phyloP scores from a whole-genome alignment of 2,888 invertebrate species.

The Dendrolimus houi region DNA sequence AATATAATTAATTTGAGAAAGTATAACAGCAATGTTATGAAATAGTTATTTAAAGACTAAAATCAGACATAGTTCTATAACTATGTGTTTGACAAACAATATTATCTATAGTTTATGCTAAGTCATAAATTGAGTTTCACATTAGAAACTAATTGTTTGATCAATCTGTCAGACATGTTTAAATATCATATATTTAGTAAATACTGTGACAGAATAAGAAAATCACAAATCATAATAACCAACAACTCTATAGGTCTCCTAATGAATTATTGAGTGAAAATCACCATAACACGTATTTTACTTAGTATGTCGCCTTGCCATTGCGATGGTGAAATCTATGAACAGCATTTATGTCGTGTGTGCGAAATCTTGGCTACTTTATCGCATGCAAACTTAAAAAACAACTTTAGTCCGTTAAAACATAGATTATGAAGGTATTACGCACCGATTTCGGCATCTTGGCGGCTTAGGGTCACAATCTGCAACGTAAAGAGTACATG shows the following conservation, averaged over 20 bases:
- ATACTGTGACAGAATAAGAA: too few species aligned
- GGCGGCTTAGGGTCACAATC: constrained; percentile 69
- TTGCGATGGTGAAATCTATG: constrained; percentile 7
- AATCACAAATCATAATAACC: too few species aligned
- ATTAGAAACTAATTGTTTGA: background rate
- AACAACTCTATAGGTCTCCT: too few species aligned
- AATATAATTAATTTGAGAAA: background rate
- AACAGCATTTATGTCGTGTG: background rate
- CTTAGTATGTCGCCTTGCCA: constrained; percentile 1
- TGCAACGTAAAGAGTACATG: constrained; percentile 50
- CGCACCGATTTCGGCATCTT: constrained; percentile 82
- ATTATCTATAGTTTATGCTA: too few species aligned
- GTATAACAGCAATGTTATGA: background rate
- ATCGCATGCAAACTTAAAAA: background rate
- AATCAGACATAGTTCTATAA: background rate
- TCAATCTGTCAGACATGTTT: background rate
- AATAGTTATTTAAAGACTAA: background rate
- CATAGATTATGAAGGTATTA: constrained; percentile 19
- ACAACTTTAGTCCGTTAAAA: background rate
- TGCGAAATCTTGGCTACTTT: background rate
- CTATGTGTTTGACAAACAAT: too few species aligned
- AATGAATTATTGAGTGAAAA: constrained; percentile 26
- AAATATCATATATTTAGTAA: too few species aligned
- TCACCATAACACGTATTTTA: constrained; percentile 1
- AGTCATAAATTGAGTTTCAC: background rate